Conservation (phyloP, 1,140 invertebrate genomes). For the Temnothorax longispinosus region DNA sequence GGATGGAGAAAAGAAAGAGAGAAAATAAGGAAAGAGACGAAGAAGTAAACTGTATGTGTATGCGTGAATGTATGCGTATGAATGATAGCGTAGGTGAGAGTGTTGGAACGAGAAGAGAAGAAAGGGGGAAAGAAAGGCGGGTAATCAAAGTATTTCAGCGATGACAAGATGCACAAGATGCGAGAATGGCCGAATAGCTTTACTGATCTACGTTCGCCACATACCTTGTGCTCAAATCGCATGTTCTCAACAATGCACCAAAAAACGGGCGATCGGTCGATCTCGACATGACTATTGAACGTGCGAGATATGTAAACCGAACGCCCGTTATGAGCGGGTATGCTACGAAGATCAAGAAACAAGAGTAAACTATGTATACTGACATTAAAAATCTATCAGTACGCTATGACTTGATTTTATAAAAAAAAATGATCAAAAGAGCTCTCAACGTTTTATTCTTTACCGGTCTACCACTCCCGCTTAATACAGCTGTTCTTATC, state of each 20-base stretch:
- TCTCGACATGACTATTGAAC: constrained; percentile 51
- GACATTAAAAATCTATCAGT: constrained; percentile 80
- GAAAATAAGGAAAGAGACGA: constrained; percentile 33
- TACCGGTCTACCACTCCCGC: neutral
- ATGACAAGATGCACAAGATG: constrained; percentile 15
- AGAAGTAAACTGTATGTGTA: constrained; percentile 23
- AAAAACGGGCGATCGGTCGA: constrained; percentile 15
- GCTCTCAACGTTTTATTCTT: constrained; percentile 47
- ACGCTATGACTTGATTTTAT: constrained; percentile 83
- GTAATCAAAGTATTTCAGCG: constrained; percentile 57
- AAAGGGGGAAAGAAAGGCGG: neutral
- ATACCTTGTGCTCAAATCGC: constrained; percentile 72
- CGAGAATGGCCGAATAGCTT: constrained; percentile 51
- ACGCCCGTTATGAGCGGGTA: constrained; percentile 59
- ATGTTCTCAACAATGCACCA: constrained; percentile 68
- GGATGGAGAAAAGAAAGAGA: constrained; percentile 16
- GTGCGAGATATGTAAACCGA: constrained; percentile 25
- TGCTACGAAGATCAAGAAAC: constrained; percentile 75
- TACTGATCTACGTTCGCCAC: constrained; percentile 60
- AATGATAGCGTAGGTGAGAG: neutral
- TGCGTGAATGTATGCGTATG: constrained; percentile 42
- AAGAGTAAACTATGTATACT: constrained; percentile 81
- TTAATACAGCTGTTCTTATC: neutral
- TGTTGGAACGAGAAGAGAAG: neutral
- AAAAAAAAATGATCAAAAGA: constrained; percentile 76